Evolutionary conservation across 2,113 vertebrate genomes (phyloP), one percentile per base, ranked within the genome.

Genomic region (Chaetorhynchus papuensis): DNA sequence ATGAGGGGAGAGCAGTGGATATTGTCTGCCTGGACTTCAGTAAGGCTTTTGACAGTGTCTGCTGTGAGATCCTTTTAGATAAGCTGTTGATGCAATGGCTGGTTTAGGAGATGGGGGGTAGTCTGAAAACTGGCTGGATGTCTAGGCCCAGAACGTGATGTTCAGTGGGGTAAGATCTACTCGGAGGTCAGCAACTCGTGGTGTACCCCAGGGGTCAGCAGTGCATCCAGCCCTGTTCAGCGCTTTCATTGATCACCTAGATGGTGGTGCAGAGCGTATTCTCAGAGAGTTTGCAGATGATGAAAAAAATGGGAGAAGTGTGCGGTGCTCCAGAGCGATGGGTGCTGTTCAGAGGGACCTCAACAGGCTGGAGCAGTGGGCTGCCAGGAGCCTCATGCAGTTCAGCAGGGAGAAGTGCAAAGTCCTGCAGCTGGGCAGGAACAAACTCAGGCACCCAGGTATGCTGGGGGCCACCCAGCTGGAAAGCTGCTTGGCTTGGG

Each of bases 281-380:
- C 9, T 57, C 14, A 49, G 21, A 1, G 6, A 53, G 17, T 53
- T 20, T 71, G 16, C 17, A 71, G 30, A 5, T 65, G 44, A 4
- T 57, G 23, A 8, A 44, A 41, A 33, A 44, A n/a, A 10, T 44
- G 30, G 16, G 31, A 68, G 30, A 53, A 18, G 20, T 15, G 15
- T 21, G 15, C 2, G 5, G 18, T 64, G 4, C 23, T 54, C 19
- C 1, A 7, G 44, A 50, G 33, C 0, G 0, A 11, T 71, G 37
- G 8, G 5, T 13, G 0, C 45, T 1, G 0, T 54, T 42, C 64
- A 80, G 59, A 64, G 33, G 8, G 13, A 39, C 39, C 35, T 79
- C 0, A 0, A 13, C 11, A 63, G 23, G 18, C 22, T 50, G 20
- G 60, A 70, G 15, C 59, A 49, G 19, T 53, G 37, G 10, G 2